Evolutionary conservation across 2,888 invertebrate genomes (phyloP), one percentile per base, ranked within the genome.

Genomic region (Chaitophorus viminalis): DNA sequence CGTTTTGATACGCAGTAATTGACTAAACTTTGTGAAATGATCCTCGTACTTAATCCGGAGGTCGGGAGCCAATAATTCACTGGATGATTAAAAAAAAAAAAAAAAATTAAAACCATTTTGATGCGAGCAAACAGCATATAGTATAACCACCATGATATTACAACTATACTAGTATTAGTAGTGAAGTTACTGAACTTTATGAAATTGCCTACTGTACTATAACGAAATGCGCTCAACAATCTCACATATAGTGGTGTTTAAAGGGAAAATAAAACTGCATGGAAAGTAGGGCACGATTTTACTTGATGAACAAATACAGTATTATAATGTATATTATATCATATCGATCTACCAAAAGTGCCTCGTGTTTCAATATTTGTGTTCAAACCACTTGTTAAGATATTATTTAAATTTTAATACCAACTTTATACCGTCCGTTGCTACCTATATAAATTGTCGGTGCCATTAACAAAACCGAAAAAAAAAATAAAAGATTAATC

Each of bases 201-300:
- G 29, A 46, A 82, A 82, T 82, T 82, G 68, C 46, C 46, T 31
- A 82, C 70, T 70, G 81, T 46, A 82, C 39, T 82, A 82, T 82
- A 46, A 52, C 39, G 68, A 82, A 70, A 70, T 82, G 46, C 46
- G 81, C 25, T 82, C 6, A 39, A 70, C 70, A 82, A 82, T 65
- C 70, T n/a, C n/a, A n/a, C n/a, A n/a, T n/a, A 29, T 65, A 46
- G 31, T 46, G 46, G 70, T 46, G 70, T 82, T 70, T 29, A 82
- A 82, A 82, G 46, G 31, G 68, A 46, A 3, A 82, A 82, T 82
- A 70, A 39, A 82, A 70, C 29, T 29, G 29, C 18, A 39, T 21
- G 31, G 14, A 81, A 81, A 70, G 39, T 70, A 65, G 79, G 60
- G 36, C 60, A 79, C 65, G 65, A 79, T 65, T 79, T 29, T 65